Percentiles rank a stretch among this genome's conserved stretches.
Conservation (phyloP, 2,797 vertebrate species). For the Ispidina lecontei region DNA sequence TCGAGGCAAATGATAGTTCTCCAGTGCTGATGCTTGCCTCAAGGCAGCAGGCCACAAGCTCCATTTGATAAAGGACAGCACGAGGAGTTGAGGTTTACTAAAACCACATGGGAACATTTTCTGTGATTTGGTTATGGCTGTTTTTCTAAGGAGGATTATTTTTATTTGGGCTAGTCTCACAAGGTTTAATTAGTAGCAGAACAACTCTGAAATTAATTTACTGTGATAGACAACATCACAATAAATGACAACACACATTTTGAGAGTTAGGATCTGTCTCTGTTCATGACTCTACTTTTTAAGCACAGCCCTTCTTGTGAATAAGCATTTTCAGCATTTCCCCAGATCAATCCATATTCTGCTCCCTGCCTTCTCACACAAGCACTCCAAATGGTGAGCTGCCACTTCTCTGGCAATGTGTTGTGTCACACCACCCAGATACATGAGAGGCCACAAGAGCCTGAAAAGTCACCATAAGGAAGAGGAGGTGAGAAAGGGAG, state of each 20-base stretch:
- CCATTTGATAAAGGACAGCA: not conserved
- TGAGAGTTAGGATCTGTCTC: not conserved
- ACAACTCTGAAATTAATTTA: conserved; percentile 7
- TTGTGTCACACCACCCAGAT: not conserved
- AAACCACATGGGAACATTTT: not conserved
- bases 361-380: not conserved
- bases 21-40: not conserved
- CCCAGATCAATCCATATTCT: not conserved
- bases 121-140: not conserved
- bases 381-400: not conserved
- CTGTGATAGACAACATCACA: not conserved
- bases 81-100: not conserved
- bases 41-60: not conserved
- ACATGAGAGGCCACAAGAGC: not conserved
- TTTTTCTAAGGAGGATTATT: not conserved
- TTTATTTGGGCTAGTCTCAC: not conserved
- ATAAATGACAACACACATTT: not conserved
- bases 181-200: conserved; percentile 4
- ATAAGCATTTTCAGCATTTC: not conserved
- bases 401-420: not conserved
- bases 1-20: not conserved
- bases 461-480: not conserved
- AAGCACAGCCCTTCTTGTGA: not conserved
- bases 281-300: not conserved
- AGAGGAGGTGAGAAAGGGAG: not conserved